These are phyloP conservation scores for Nasonia giraulti DNA, from an alignment of 1,140 invertebrate genomes.

Conservation along the genomic window DNA sequence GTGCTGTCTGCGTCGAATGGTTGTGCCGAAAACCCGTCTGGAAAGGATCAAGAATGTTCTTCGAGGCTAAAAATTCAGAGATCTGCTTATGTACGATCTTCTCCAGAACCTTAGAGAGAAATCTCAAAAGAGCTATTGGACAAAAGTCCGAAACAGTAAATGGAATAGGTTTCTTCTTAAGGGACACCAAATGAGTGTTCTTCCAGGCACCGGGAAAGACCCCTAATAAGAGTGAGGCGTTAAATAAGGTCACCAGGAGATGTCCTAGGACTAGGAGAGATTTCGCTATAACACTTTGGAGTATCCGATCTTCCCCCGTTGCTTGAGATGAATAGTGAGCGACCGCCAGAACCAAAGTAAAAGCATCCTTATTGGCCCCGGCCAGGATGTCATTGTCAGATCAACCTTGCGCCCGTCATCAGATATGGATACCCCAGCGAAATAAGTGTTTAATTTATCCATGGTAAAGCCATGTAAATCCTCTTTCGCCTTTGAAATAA, in stretches of 20 bases:
- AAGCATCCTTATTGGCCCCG: background rate
- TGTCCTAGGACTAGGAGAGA: background rate
- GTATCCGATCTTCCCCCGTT: background rate
- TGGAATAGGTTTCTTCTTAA: background rate
- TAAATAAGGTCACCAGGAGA: background rate
- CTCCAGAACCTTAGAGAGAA: background rate
- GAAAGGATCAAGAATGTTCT: background rate
- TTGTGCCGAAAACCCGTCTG: background rate
- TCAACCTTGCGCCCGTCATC: background rate
- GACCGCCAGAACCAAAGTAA: background rate
- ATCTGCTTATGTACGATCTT: background rate
- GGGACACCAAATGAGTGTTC: background rate
- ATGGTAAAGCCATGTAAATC: background rate
- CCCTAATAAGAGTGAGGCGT: background rate
- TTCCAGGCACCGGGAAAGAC: constrained; percentile 8
- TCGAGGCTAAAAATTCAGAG: background rate
- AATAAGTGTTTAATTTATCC: background rate
- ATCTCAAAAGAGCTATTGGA: background rate
- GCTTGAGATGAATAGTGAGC: constrained; percentile 7
- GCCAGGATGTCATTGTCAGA: too few relatives aligned
- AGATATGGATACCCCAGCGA: background rate
- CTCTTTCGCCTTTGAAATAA: background rate
- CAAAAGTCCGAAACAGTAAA: background rate
- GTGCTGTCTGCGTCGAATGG: background rate
- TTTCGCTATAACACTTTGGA: background rate